Percentiles rank a stretch among this genome's conserved stretches.
Conservation (phyloP, 2,888 invertebrate species). For the Rhabditoides inermis region DNA sequence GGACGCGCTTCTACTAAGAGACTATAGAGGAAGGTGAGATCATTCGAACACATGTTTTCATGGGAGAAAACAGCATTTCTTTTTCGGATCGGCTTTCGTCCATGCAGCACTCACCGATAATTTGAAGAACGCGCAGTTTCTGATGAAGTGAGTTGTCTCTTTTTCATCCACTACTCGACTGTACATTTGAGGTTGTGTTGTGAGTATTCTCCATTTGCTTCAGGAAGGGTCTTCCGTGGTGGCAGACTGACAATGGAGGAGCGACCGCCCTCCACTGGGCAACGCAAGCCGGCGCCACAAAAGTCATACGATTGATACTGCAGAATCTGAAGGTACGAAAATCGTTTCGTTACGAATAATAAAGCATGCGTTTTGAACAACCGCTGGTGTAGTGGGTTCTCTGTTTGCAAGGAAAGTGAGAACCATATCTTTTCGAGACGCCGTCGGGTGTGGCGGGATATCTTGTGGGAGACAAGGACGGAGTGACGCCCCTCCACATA, state of each 20-base stretch:
- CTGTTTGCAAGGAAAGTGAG: no score
- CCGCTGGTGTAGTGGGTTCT: no score
- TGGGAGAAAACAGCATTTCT: no score
- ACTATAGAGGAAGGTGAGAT: no score
- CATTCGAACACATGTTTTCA: no score
- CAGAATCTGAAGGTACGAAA: no score
- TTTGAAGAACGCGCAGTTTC: slow-evolving; percentile 17
- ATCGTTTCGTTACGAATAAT: no score
- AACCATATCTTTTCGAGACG: neutral
- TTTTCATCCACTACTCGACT: no score
- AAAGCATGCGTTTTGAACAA: no score
- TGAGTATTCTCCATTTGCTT: neutral
- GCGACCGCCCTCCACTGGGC: slow-evolving; percentile 24
- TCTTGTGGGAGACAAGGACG: slow-evolving; percentile 27
- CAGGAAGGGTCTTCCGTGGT: slow-evolving; percentile 8
- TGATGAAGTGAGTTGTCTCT: slow-evolving; percentile 27
- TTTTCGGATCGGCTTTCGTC: slow-evolving; percentile 21
- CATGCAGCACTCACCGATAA: slow-evolving; percentile 30
- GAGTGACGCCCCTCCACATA: slow-evolving; percentile 43
- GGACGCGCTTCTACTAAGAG: no score
- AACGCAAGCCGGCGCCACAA: slow-evolving; percentile 7
- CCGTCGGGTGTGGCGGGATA: slow-evolving; percentile 5
- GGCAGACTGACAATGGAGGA: slow-evolving; percentile 7
- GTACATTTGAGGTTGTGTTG: no score
- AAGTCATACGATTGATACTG: no score